Conservation (phyloP, 2,888 invertebrate species). For the Monoplex corrugatus region DNA sequence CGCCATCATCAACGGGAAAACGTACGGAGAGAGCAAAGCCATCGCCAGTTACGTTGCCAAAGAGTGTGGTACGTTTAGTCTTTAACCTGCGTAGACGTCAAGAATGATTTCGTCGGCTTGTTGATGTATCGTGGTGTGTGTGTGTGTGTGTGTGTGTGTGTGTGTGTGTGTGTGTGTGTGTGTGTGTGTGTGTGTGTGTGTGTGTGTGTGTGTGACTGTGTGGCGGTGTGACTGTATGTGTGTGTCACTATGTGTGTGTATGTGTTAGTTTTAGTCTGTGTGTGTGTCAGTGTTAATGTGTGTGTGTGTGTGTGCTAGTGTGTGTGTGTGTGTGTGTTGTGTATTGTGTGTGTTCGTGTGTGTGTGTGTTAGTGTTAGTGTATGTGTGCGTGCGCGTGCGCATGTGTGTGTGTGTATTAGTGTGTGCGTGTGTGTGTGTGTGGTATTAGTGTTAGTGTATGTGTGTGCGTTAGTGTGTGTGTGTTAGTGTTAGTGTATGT, state of each 20-base stretch:
- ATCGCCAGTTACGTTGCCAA: constrained; percentile 44
- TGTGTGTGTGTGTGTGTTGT: too few relatives aligned
- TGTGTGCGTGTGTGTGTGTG: neutral
- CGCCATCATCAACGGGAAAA: constrained; percentile 40
- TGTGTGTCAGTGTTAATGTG: neutral
- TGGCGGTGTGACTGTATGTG: too few relatives aligned
- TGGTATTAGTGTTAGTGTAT: neutral
- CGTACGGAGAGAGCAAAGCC: constrained; percentile 44
- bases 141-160: neutral
- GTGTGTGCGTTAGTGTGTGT: neutral
- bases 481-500: neutral
- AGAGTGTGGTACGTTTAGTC: constrained; percentile 38
- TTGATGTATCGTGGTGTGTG: too few relatives aligned
- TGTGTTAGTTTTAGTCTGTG: neutral
- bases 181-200: neutral
- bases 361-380: neutral
- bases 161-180: constrained; percentile 18
- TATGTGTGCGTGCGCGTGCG: neutral
- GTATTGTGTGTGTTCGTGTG: neutral
- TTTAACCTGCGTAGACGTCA: neutral
- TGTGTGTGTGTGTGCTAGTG: constrained; percentile 5
- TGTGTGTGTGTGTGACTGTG: too few relatives aligned
- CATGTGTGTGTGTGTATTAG: neutral
- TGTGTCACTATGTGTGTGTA: neutral
- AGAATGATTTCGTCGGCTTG: too few relatives aligned